Percentiles rank a stretch among this genome's conserved stretches.
Evolutionary conservation across 2,888 invertebrate genomes (phyloP).

Genomic region (Steinernema hermaphroditum): DNA sequence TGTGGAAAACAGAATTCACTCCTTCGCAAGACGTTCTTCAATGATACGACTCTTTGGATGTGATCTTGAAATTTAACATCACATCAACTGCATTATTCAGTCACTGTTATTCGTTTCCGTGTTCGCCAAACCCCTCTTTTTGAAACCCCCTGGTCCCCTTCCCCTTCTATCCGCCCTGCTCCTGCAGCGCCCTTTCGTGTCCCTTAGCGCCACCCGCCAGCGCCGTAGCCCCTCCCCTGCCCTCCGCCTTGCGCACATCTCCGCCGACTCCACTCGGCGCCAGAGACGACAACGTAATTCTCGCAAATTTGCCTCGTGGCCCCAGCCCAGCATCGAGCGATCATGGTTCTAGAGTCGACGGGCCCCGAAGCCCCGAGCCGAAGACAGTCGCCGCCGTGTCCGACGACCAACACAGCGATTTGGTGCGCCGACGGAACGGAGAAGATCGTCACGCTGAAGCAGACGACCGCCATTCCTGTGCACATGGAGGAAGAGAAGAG

Average conservation of each 20-base stretch:
- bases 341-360: conserved; percentile 7
- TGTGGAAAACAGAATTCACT: no score
- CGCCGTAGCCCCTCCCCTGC: neutral
- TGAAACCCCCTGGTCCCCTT: neutral
- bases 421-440: conserved; percentile 20
- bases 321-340: neutral
- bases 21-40: no score
- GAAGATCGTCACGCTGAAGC: conserved; percentile 13
- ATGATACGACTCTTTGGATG: neutral
- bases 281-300: neutral
- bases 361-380: neutral
- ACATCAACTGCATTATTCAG: neutral
- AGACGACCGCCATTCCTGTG: neutral
- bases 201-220: neutral
- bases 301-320: conserved; percentile 9
- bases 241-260: conserved; percentile 7
- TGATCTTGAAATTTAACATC: neutral
- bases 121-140: neutral
- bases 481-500: neutral
- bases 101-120: neutral
- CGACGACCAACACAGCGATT: neutral
- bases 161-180: neutral
- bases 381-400: neutral
- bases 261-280: neutral
- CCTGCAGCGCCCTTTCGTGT: neutral